A percentile compares a stretch with the other conserved stretches of the same genome.
Evolutionary conservation across 2,888 invertebrate genomes (phyloP).

Genomic region (Lobophora halterata): DNA sequence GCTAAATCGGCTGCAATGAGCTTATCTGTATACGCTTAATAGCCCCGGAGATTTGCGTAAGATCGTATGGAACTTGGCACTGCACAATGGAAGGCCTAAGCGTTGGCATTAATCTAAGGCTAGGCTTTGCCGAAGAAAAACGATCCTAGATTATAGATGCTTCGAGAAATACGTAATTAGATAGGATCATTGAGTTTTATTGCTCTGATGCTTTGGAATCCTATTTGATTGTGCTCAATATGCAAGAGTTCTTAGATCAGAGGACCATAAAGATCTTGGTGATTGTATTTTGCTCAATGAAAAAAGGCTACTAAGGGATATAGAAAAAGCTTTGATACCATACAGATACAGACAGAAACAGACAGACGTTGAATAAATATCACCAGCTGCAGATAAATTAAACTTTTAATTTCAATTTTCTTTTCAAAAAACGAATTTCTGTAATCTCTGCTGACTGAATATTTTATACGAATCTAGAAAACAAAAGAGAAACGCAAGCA

Average conservation of each 20-base stretch:
- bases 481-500: slow-evolving; percentile 62
- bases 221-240: no score
- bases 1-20: slow-evolving; percentile 28
- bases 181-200: slow-evolving; percentile 15
- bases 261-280: no score
- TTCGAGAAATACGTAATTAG: slow-evolving; percentile 18
- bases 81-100: slow-evolving; percentile 27
- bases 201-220: no score
- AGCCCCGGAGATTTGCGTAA: slow-evolving; percentile 31
- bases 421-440: slow-evolving; percentile 12
- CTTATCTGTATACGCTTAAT: slow-evolving; percentile 32
- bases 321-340: no score
- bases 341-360: slow-evolving; percentile 8
- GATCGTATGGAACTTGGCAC: slow-evolving; percentile 30
- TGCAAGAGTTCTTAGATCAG: no score
- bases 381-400: slow-evolving; percentile 16
- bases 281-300: no score
- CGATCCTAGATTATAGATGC: slow-evolving; percentile 19
- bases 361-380: slow-evolving; percentile 16
- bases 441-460: slow-evolving; percentile 29
- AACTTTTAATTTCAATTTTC: slow-evolving; percentile 20
- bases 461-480: slow-evolving; percentile 39
- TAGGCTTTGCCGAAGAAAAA: slow-evolving; percentile 20
- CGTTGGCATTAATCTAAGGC: slow-evolving; percentile 23
- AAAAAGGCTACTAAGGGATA: no score